Evolutionary conservation across 2,888 invertebrate genomes (phyloP).

Genomic region (Thereva unica): DNA sequence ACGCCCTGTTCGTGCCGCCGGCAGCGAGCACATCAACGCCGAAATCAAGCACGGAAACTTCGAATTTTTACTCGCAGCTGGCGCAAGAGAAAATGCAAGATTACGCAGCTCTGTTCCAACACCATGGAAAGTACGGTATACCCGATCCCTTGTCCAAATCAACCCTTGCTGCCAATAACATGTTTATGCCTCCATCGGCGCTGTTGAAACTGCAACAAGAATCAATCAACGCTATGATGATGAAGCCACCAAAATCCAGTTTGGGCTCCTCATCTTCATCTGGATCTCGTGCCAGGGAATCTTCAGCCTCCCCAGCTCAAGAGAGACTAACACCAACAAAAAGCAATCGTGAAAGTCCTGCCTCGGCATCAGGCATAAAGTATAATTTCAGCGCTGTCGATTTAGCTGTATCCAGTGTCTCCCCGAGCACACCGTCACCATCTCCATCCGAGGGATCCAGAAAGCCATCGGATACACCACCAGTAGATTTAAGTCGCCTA

Average conservation of each 20-base stretch:
- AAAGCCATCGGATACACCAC: constrained; percentile 53
- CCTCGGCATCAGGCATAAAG: constrained; percentile 46
- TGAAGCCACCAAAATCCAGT: constrained; percentile 60
- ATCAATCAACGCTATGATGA: constrained; percentile 60
- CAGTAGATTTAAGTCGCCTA: constrained; percentile 55
- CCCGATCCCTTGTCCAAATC: constrained; percentile 79
- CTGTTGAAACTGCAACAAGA: constrained; percentile 71
- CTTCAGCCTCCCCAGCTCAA: constrained; percentile 50
- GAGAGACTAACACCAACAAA: constrained; percentile 56
- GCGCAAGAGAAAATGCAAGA: constrained; percentile 61
- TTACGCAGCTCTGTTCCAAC: constrained; percentile 59
- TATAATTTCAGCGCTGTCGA: constrained; percentile 59
- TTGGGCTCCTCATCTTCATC: constrained; percentile 47
- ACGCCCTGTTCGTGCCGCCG: constrained; percentile 54
- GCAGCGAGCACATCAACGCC: constrained; percentile 44
- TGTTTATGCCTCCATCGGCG: constrained; percentile 73
- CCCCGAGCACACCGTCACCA: constrained; percentile 46
- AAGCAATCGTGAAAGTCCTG: constrained; percentile 41
- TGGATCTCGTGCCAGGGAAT: constrained; percentile 53
- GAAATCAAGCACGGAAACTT: constrained; percentile 47
- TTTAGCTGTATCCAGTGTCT: constrained; percentile 58
- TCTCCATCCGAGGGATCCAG: constrained; percentile 53
- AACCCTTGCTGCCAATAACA: constrained; percentile 75
- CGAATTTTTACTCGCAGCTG: constrained; percentile 55
- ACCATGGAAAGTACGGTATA: constrained; percentile 59